A percentile compares a stretch with the other conserved stretches of the same genome.
Evolutionary conservation across 1,140 invertebrate species (phyloP).

Genomic region (Hormaphis cornu): DNA sequence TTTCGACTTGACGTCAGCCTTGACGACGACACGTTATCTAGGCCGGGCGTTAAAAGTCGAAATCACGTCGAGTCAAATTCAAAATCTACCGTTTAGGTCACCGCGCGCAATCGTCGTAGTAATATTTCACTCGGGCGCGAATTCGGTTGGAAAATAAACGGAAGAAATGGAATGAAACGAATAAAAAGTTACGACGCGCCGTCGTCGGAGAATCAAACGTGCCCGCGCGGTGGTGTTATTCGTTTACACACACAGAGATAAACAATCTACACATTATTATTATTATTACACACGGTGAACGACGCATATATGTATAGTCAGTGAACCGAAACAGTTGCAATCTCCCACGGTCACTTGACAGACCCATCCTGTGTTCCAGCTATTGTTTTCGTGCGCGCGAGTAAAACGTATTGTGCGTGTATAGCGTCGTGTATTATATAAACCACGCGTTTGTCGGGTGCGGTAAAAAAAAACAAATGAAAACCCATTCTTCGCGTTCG

Average conservation of each 20-base stretch:
- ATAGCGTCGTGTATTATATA: no score
- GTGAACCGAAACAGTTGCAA: constrained; percentile 32
- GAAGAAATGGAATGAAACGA: constrained; percentile 14
- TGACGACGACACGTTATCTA: no score
- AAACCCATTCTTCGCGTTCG: no score
- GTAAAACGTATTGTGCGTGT: neutral
- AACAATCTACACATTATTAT: neutral
- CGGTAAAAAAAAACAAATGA: no score
- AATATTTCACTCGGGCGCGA: no score
- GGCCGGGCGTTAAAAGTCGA: no score
- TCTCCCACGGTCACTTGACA: constrained; percentile 32
- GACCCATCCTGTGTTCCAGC: constrained; percentile 24
- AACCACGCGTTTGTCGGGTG: neutral
- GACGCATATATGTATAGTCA: neutral
- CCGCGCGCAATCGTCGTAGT: no score
- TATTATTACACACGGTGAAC: neutral
- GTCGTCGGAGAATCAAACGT: constrained; percentile 13
- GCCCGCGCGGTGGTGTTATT: neutral
- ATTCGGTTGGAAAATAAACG: no score
- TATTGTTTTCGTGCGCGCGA: constrained; percentile 17
- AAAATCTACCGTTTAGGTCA: no score
- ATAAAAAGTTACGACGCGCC: neutral
- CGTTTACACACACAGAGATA: neutral
- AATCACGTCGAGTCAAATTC: no score
- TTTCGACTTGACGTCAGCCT: no score